A percentile compares a stretch with the other conserved stretches of the same genome.
phyloP scores from a whole-genome alignment of 2,888 invertebrate genomes.

The Drosophila sordidula region DNA sequence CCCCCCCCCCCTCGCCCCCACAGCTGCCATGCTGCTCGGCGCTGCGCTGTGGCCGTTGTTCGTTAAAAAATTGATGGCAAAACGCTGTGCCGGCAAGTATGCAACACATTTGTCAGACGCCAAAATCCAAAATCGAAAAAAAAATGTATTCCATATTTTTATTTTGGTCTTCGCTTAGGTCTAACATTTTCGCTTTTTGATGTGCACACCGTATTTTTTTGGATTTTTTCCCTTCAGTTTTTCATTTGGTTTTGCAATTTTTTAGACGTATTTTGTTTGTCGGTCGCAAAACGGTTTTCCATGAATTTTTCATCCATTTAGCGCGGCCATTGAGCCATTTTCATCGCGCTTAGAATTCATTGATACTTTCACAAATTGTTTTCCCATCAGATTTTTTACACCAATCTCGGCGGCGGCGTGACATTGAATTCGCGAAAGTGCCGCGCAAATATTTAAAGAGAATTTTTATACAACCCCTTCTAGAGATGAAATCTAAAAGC shows the following conservation, averaged over 20 bases:
- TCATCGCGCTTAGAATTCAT: constrained; percentile 75
- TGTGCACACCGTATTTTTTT: constrained; percentile 29
- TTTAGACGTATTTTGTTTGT: constrained; percentile 49
- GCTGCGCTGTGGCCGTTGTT: constrained; percentile 30
- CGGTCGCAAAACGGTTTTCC: constrained; percentile 71
- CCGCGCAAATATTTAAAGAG: constrained; percentile 18
- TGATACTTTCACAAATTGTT: constrained; percentile 73
- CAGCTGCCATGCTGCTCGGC: too few species aligned
- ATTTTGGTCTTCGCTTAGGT: constrained; percentile 30
- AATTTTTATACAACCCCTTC: not conserved
- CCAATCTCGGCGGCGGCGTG: constrained; percentile 32
- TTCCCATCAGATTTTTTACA: constrained; percentile 38
- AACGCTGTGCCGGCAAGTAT: constrained; percentile 50
- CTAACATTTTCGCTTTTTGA: constrained; percentile 60
- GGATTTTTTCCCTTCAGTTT: constrained; percentile 21
- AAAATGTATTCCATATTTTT: constrained; percentile 19
- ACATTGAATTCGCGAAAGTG: constrained; percentile 53
- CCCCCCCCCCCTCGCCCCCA: not conserved
- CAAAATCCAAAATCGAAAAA: constrained; percentile 42
- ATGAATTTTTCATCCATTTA: constrained; percentile 78
- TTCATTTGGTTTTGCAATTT: constrained; percentile 26
- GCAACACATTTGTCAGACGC: constrained; percentile 56
- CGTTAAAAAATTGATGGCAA: constrained; percentile 54
- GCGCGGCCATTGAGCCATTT: constrained; percentile 69
- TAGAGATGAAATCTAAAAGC: not conserved